Conservation (phyloP, 1,140 invertebrate genomes). For the Hyposmocoma kahamanoa region DNA sequence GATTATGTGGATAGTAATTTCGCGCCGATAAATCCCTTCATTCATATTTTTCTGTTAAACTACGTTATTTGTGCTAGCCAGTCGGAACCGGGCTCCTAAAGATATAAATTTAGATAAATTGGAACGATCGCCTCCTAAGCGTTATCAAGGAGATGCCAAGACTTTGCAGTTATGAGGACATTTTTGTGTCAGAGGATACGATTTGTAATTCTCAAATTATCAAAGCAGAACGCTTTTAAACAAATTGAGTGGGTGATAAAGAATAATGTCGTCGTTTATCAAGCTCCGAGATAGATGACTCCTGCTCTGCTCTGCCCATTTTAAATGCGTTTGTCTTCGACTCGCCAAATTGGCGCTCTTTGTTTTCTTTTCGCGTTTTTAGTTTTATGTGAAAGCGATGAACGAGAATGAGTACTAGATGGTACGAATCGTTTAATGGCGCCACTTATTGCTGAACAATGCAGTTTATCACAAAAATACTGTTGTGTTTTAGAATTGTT, state of each 20-base stretch:
- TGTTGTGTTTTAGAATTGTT: too few species aligned
- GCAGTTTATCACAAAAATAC: too few species aligned
- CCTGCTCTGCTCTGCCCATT: slow-evolving; percentile 67
- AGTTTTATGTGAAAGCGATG: slow-evolving; percentile 13
- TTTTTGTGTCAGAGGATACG: slow-evolving; percentile 66
- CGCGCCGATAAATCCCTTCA: not conserved
- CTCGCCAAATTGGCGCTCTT: slow-evolving; percentile 64
- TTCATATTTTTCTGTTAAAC: not conserved
- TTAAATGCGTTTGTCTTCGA: slow-evolving; percentile 72
- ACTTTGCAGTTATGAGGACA: slow-evolving; percentile 52
- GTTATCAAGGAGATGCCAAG: slow-evolving; percentile 48
- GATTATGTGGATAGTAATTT: too few species aligned
- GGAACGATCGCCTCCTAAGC: slow-evolving; percentile 27
- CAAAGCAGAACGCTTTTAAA: slow-evolving; percentile 72
- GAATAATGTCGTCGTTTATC: slow-evolving; percentile 73
- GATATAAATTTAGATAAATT: slow-evolving; percentile 31
- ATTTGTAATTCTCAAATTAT: slow-evolving; percentile 74
- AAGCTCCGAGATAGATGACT: slow-evolving; percentile 66
- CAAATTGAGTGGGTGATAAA: slow-evolving; percentile 73
- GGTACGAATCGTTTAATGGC: not conserved
- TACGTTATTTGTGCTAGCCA: not conserved
- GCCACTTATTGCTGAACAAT: too few species aligned
- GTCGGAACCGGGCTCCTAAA: not conserved
- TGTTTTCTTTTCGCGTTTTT: slow-evolving; percentile 54
- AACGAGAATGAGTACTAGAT: slow-evolving; percentile 2